Base-by-base conservation (phyloP, 2,113 vertebrate genomes). In the Ceyx margarethae region DNA sequence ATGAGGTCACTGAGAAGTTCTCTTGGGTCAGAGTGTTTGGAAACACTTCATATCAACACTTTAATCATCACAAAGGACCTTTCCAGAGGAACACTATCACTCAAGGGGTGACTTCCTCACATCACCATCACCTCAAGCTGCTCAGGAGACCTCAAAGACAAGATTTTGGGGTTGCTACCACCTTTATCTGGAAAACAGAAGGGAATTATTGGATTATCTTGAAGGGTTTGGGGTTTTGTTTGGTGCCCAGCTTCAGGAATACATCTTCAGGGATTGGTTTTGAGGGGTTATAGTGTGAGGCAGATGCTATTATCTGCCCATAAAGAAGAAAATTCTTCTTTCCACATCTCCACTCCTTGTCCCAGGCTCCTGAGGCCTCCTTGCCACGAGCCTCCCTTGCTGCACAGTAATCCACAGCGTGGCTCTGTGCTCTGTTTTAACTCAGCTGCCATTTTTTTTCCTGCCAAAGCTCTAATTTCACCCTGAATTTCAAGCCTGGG, bases 401-500 rank as follows among this genome's bases (percentile, higher is more conserved):
- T 62, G 18, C 35, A 64, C 66, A 80, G 45, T 60, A 92, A 81
- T 22, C 51, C 77, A 82, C 11, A 61, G 66, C 23, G 72, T 0
- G 2, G 58, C 74, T 88, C 84, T 7, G 6, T 31, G 1, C 64
- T 91, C 82, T 31, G 62, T 94, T 89, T 80, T 89, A 92, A 74
- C 37, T 58, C 69, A 51, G 42, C 22, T 92, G 79, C 87, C 61
- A 33, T 78, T 65, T 66, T 66, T 37, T 37, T 74, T 57, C 87
- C 68, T 82, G 81, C 74, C 25, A 60, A 81, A 74, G 25, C 31
- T 85, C 42, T 84, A 43, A 82, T 68, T 89, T 57, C 18, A 4
- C 48, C 40, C 33, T 9, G 20, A 80, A 91, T 93, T 91, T 94
- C 81, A 91, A 95, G 91, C 40, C 83, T 61, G 91, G 86, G 90